Evolutionary conservation across 2,113 vertebrate genomes (phyloP), one percentile per base, ranked within the genome.

Genomic region (Corvus moneduloides): DNA sequence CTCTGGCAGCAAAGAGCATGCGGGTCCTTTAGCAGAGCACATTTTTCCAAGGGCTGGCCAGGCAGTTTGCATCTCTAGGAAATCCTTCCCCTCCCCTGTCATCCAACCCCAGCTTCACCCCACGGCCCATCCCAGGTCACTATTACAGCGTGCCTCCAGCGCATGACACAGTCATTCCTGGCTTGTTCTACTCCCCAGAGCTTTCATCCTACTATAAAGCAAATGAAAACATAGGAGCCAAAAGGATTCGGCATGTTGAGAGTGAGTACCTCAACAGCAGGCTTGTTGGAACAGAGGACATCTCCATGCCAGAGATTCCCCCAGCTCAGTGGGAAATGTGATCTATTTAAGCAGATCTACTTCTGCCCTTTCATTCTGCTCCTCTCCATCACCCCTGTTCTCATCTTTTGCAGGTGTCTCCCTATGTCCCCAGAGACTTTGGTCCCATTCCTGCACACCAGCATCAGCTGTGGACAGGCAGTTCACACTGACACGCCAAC

Each of bases 11-110:
- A 79, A 87, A 24, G 10, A 76, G 14, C 22, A 10, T 1, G 3
- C 51, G 35, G 69, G 87, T 77, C 74, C 84, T 95, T 91, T 81
- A 28, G 54, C 68, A 76, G 30, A 46, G 17, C 43, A 41, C 0
- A 14, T 87, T 80, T 96, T 92, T 81, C 88, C 67, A 67, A 90
- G 71, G 75, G 63, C 69, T 33, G 8, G 71, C 46, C 88, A 94
- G 74, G 49, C 75, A 58, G 55, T 73, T 85, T 95, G 82, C 81
- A 67, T 73, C 86, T 94, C 67, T 89, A 91, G 88, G 93, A 97
- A 93, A 96, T 82, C 68, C 94, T 83, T 93, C 30, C 56, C 71
- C 68, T 95, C 35, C 59, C 44, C 43, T 78, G 87, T 84, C 84
- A 96, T 32, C 66, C 79, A 94, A 63, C 32, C 79, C 85, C 73